A percentile compares a stretch with the other conserved stretches of the same genome.
phyloP scores from a whole-genome alignment of 2,797 vertebrate genomes.

The Gephyroberyx darwinii region DNA sequence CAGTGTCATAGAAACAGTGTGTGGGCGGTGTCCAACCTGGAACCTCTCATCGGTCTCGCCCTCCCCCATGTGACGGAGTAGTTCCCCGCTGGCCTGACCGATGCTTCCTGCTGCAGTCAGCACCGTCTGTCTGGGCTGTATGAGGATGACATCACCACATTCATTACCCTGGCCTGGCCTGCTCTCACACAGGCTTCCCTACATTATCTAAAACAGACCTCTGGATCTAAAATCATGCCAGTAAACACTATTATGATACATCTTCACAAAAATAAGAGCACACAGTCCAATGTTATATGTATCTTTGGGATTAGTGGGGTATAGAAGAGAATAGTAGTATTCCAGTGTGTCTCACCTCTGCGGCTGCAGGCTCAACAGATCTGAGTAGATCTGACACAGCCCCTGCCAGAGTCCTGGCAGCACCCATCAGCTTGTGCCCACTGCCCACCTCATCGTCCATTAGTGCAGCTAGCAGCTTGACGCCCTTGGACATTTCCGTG shows the following conservation, averaged over 20 bases:
- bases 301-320: conserved; percentile 31
- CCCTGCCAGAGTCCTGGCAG: conserved; percentile 91
- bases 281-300: background rate
- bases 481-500: conserved; percentile 98
- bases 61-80: conserved; percentile 96
- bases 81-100: conserved; percentile 96
- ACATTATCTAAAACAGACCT: conserved; percentile 55
- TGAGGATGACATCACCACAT: conserved; percentile 71
- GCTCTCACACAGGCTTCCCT: conserved; percentile 46
- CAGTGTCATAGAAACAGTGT: conserved; percentile 65
- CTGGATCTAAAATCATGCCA: conserved; percentile 38
- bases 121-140: conserved; percentile 96
- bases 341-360: conserved; percentile 84
- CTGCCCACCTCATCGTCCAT: conserved; percentile 97
- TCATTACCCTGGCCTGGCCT: conserved; percentile 55
- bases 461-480: conserved; percentile 94
- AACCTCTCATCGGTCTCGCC: conserved; percentile 97
- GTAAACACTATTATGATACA: conserved; percentile 16
- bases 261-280: conserved; percentile 38
- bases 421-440: conserved; percentile 94
- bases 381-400: conserved; percentile 96
- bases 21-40: conserved; percentile 85
- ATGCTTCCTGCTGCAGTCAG: conserved; percentile 97
- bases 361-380: conserved; percentile 94
- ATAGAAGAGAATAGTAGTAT: conserved; percentile 15